Conservation (phyloP, 2,113 vertebrate species). For the Microtus ochrogaster region DNA sequence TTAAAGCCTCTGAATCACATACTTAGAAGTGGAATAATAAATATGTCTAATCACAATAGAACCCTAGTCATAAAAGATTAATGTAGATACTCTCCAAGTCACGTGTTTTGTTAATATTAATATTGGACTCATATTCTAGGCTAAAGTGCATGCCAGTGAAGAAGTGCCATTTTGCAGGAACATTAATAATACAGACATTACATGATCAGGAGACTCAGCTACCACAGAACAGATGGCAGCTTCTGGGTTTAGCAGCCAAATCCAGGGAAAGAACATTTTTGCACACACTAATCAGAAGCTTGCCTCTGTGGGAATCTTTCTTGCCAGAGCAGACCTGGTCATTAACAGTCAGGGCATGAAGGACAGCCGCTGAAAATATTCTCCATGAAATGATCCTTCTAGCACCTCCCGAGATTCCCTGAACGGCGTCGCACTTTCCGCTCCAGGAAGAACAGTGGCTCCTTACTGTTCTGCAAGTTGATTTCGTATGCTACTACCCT, state of each 20-base stretch:
- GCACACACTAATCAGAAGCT: neutral
- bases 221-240: conserved; percentile 53
- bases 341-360: neutral
- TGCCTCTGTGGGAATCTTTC: neutral
- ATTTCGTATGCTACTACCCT: neutral
- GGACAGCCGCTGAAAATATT: neutral
- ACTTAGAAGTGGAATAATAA: neutral
- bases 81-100: neutral
- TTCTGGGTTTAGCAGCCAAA: conserved; percentile 55
- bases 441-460: neutral
- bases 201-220: conserved; percentile 52
- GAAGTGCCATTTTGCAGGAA: conserved; percentile 10
- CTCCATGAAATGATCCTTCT: neutral
- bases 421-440: neutral
- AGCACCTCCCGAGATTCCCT: neutral
- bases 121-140: neutral
- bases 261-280: conserved; percentile 45
- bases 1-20: neutral
- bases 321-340: neutral
- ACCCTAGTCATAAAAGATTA: neutral
- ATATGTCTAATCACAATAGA: neutral
- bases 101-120: conserved; percentile 22
- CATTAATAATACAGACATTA: conserved; percentile 28
- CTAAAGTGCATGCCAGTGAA: neutral
- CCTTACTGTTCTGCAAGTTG: neutral